Percentiles rank a stretch among this genome's conserved stretches.
phyloP scores from a whole-genome alignment of 2,888 invertebrate species.

The Xylocampa areola region DNA sequence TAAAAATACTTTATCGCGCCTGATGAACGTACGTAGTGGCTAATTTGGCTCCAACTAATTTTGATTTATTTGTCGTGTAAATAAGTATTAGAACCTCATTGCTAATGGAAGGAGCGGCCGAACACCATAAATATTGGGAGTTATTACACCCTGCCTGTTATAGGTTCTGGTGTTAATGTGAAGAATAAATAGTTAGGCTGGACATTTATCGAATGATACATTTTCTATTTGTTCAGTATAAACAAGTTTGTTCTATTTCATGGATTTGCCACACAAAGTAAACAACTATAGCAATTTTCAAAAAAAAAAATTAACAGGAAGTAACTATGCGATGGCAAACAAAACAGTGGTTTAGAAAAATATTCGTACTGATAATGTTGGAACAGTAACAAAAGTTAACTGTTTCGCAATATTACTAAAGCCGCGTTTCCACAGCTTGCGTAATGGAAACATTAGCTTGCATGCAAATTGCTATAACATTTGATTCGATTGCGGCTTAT shows the following conservation, averaged over 20 bases:
- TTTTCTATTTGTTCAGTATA: conserved; percentile 15
- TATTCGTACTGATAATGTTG: conserved; percentile 8
- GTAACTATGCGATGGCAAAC: conserved; percentile 12
- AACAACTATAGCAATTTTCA: conserved; percentile 1
- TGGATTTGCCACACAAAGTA: not conserved
- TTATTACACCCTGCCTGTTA: conserved; percentile 52
- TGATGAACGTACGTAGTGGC: conserved; percentile 59
- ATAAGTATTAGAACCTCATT: conserved; percentile 67
- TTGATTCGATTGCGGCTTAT: no score
- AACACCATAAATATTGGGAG: conserved; percentile 55
- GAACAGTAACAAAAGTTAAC: conserved; percentile 7
- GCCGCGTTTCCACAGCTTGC: not conserved
- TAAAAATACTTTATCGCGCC: conserved; percentile 66
- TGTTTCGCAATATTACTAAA: conserved; percentile 17
- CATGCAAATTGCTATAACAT: no score
- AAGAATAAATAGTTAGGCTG: conserved; percentile 23
- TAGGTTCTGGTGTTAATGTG: conserved; percentile 37
- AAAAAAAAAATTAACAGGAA: conserved; percentile 19
- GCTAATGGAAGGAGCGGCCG: conserved; percentile 60
- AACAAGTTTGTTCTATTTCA: not conserved
- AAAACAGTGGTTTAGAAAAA: conserved; percentile 26
- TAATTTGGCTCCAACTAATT: conserved; percentile 62
- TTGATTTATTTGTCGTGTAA: conserved; percentile 68
- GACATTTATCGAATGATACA: conserved; percentile 26
- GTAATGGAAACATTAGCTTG: no score